phyloP scores from a whole-genome alignment of 1,140 invertebrate species.

The Aporrectodea caliginosa region DNA sequence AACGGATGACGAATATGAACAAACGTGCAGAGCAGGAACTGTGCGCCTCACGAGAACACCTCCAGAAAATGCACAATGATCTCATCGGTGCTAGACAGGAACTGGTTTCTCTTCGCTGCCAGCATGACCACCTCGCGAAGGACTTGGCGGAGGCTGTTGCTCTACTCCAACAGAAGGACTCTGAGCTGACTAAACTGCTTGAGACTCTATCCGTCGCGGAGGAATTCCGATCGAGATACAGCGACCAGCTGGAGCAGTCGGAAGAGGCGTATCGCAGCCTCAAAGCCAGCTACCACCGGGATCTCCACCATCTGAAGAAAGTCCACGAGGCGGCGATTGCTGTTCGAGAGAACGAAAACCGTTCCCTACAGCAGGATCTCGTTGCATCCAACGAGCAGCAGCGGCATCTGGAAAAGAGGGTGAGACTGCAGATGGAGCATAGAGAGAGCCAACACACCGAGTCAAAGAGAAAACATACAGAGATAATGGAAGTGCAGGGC shows the following conservation, averaged over 20 bases:
- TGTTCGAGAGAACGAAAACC: not conserved
- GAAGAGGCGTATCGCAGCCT: not conserved
- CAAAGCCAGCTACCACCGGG: not conserved
- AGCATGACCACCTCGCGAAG: not conserved
- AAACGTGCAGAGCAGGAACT: not conserved
- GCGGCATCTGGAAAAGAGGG: not conserved
- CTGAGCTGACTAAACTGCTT: not conserved
- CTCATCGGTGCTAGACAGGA: not conserved
- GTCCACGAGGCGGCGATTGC: not conserved
- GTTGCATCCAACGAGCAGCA: not conserved
- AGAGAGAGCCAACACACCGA: not conserved
- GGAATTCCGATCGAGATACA: not conserved
- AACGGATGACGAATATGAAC: not conserved
- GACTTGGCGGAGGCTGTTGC: not conserved
- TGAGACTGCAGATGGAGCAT: not conserved
- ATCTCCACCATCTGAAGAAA: not conserved
- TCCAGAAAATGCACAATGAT: not conserved
- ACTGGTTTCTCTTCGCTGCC: not conserved
- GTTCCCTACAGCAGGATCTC: not conserved
- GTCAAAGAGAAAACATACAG: not conserved
- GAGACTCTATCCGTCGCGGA: not conserved
- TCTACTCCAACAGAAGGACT: not conserved
- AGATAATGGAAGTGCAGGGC: not conserved
- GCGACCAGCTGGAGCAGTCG: not conserved
- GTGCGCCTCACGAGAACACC: not conserved